phyloP scores from a whole-genome alignment of 2,797 vertebrate genomes.

The Malacoctenus gilli region DNA sequence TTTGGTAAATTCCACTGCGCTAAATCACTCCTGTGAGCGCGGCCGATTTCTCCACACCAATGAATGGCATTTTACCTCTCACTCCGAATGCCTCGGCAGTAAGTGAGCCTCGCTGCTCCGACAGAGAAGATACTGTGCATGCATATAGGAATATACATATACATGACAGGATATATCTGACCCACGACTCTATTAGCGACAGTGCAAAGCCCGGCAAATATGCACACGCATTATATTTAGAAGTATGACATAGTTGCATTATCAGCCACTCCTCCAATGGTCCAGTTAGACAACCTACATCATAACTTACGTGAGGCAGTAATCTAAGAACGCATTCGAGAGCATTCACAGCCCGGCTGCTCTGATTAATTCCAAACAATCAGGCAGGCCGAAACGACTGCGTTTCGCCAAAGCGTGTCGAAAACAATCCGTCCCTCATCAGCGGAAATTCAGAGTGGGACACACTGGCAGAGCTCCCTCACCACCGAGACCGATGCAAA shows the following conservation, averaged over 20 bases:
- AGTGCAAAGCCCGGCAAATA: no score
- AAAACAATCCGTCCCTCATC: conserved; percentile 53
- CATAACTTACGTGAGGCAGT: no score
- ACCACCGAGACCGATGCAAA: conserved; percentile 61
- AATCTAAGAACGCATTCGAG: no score
- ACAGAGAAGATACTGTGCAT: conserved; percentile 4
- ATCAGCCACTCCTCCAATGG: no score
- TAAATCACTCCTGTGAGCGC: conserved; percentile 61
- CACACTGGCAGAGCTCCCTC: conserved; percentile 65
- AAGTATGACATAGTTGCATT: no score
- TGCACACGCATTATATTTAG: no score
- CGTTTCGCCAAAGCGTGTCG: conserved; percentile 57
- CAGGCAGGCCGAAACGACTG: conserved; percentile 24
- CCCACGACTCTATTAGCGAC: no score
- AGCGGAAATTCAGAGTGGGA: conserved; percentile 55
- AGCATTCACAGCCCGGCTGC: no score
- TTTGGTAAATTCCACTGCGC: conserved; percentile 68
- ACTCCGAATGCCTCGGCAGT: conserved; percentile 12
- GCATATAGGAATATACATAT: no score
- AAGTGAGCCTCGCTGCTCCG: conserved; percentile 4
- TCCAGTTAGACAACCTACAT: no score
- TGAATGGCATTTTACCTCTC: conserved; percentile 42
- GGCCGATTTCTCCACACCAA: conserved; percentile 45
- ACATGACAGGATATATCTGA: no score
- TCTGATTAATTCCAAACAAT: conserved; percentile 27